Conservation (phyloP, 2,113 vertebrate species). For the Ovibos moschatus region DNA sequence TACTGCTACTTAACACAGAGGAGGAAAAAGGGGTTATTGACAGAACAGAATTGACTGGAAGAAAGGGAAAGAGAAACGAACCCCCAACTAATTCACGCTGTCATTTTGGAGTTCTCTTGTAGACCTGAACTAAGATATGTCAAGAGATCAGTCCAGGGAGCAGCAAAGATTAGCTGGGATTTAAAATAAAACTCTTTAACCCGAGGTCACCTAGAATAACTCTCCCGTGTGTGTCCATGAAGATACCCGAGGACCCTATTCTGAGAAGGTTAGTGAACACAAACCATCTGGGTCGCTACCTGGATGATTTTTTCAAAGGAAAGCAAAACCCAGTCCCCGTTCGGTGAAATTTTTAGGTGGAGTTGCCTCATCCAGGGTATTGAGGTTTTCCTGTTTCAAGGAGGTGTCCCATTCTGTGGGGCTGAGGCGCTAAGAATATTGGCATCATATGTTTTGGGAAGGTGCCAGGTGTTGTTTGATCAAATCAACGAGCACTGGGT, state of each 20-base stretch:
- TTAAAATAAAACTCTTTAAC: conserved; percentile 80
- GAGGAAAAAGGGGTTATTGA: background rate
- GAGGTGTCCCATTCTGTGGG: background rate
- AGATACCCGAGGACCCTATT: conserved; percentile 60
- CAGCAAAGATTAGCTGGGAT: conserved; percentile 78
- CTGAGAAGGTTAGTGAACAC: conserved; percentile 61
- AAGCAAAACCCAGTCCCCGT: background rate
- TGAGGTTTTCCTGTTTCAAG: background rate
- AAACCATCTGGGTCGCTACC: background rate
- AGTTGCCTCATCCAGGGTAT: background rate
- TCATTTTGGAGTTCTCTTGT: conserved; percentile 72
- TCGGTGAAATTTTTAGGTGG: background rate
- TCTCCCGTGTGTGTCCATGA: conserved; percentile 52
- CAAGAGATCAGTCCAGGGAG: conserved; percentile 74
- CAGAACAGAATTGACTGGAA: conserved; percentile 78
- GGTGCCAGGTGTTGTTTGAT: background rate
- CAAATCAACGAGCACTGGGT: background rate
- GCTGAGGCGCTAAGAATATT: background rate
- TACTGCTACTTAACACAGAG: background rate
- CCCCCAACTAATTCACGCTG: background rate
- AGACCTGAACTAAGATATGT: conserved; percentile 80
- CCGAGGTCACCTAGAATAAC: conserved; percentile 78
- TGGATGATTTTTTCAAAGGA: background rate
- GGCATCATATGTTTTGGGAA: background rate
- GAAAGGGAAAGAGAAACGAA: conserved; percentile 40